These are phyloP conservation scores for Acridotheres tristis DNA, from an alignment of 2,797 vertebrate species.

Conservation along the genomic window DNA sequence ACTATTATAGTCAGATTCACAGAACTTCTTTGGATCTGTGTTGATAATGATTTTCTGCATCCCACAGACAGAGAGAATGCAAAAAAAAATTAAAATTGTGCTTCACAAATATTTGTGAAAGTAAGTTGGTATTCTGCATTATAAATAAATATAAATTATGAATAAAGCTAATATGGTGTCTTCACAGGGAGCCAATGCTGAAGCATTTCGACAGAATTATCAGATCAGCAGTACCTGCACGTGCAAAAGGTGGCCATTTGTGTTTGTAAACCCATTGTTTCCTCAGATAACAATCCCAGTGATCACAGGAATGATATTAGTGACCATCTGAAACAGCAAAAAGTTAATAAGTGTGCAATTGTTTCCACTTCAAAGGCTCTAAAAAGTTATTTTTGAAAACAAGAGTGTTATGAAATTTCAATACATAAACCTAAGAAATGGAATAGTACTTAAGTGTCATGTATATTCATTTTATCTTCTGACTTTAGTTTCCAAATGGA, in stretches of 20 bases:
- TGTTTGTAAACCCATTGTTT: background rate
- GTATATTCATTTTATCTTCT: background rate
- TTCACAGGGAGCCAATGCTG: background rate
- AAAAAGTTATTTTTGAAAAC: background rate
- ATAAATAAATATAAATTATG: background rate
- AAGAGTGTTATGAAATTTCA: background rate
- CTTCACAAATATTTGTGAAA: background rate
- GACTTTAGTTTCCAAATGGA: background rate
- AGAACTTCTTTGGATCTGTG: background rate
- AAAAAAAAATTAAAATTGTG: background rate
- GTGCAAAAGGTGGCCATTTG: background rate
- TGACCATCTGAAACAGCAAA: background rate
- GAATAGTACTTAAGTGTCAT: background rate
- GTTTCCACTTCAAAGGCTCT: background rate
- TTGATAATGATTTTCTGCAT: background rate
- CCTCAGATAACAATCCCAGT: background rate
- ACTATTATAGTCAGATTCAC: background rate
- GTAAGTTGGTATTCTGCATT: background rate
- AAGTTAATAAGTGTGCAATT: background rate
- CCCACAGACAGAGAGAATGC: background rate
- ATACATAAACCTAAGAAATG: background rate
- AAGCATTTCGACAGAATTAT: background rate
- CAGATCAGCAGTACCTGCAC: background rate
- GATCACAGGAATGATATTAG: background rate
- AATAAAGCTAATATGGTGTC: background rate